Evolutionary conservation across 2,113 vertebrate species (phyloP).

Genomic region (Notarius lentiginosus): DNA sequence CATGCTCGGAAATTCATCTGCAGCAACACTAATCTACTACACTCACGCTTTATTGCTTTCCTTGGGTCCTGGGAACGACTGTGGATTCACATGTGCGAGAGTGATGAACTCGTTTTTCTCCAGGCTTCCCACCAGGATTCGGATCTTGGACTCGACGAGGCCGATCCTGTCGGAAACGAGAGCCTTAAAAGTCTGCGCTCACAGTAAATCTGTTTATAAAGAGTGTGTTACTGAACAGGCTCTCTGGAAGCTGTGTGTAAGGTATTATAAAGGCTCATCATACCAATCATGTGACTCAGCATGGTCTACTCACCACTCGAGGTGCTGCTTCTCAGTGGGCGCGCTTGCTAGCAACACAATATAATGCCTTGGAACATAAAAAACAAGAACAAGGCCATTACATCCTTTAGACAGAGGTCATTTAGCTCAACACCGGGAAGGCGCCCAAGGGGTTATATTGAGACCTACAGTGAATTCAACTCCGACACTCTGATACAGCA

Average conservation of each 20-base stretch:
- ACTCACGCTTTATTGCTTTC: conserved; percentile 82
- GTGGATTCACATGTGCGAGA: conserved; percentile 82
- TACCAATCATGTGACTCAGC: conserved; percentile 19
- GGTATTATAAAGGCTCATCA: conserved; percentile 27
- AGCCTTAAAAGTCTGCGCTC: background rate
- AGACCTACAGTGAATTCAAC: background rate
- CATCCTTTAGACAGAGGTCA: conserved; percentile 54
- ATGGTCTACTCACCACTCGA: conserved; percentile 83
- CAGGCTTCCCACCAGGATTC: conserved; percentile 84
- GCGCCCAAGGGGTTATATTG: conserved; percentile 3
- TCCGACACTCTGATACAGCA: background rate
- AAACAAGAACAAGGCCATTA: conserved; percentile 65
- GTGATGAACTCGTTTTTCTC: conserved; percentile 87
- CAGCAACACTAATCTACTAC: background rate
- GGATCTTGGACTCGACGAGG: conserved; percentile 90
- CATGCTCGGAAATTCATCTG: too few species aligned
- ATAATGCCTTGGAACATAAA: conserved; percentile 91
- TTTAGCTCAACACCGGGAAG: conserved; percentile 37
- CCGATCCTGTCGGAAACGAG: conserved; percentile 74
- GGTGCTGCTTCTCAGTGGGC: conserved; percentile 83
- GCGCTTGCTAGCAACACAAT: conserved; percentile 87
- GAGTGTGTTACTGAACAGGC: background rate
- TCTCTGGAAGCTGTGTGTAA: conserved; percentile 12
- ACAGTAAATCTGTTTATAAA: background rate
- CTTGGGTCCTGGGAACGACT: conserved; percentile 81